Base-by-base conservation (phyloP, 2,888 invertebrate genomes). In the Anthoptus insignis region DNA sequence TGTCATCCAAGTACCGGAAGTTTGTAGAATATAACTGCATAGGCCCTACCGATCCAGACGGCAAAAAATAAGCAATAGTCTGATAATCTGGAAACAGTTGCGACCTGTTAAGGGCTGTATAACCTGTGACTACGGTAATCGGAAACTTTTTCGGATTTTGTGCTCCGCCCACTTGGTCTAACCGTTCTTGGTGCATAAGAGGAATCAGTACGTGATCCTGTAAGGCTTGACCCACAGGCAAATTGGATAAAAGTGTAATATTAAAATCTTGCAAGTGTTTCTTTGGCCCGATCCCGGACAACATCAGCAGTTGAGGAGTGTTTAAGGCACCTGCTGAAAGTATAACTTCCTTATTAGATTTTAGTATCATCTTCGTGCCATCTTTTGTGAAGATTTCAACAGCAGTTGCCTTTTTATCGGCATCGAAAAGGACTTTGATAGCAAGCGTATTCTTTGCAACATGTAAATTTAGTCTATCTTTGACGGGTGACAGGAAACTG, bases 21-120 rank as follows among this genome's bases (percentile, higher is more conserved):
- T 69, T 72, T 7, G 72, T 68, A 0, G 77, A 59, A 64, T 77
- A 79, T 22, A 67, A 64, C 16, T 67, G 58, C 3, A 74, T 32
- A 0, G 59, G 16, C 6, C 52, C 68, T 9, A 65, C 53, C 5
- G 78, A 73, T 16, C 72, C 70, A 24, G 73, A 66, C 68, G 42
- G 68, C 2, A 57, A 32, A 0, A 80, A 14, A 3, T 76, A 66
- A 56, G 65, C 69, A 7, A 81, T 45, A 1, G 74, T 70, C 64
- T 80, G 74, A 73, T 88, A 91, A 64, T 89, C 83, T 60, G 92
- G 85, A 11, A 89, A 78, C 47, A 87, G 81, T 8, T 94, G 91
- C 64, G 81, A 60, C 94, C 94, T 74, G 94, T 96, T 63, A 94
- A 91, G 24, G 94, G 95, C 6, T 95, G 95, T 42, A 79, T 81